These are phyloP conservation scores for Hanleya hanleyi DNA, from an alignment of 2,888 invertebrate species.

Conservation along the genomic window DNA sequence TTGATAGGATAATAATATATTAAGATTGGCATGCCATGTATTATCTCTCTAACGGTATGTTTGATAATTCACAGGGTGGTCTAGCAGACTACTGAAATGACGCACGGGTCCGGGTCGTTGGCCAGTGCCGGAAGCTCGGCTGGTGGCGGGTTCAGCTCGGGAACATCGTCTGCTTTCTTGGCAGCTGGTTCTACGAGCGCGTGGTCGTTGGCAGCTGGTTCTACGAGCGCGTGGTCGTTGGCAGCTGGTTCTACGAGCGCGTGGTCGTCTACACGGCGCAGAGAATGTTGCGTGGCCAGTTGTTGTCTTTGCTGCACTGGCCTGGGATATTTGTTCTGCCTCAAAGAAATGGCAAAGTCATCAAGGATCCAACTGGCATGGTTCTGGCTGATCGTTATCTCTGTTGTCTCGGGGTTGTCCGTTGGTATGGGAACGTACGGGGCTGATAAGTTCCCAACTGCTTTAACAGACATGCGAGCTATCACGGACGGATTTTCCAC, in stretches of 20 bases:
- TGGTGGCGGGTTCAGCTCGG: too few species aligned
- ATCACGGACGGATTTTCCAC: not conserved
- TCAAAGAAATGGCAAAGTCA: not conserved
- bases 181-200: not conserved
- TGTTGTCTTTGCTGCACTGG: not conserved
- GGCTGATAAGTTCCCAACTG: not conserved
- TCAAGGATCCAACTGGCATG: not conserved
- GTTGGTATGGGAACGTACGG: not conserved
- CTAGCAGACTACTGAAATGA: too few species aligned
- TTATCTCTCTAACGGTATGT: too few species aligned
- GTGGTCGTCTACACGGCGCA: not conserved
- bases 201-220: not conserved
- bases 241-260: not conserved
- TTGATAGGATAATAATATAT: too few species aligned
- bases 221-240: not conserved
- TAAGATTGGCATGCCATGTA: too few species aligned
- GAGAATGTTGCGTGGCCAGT: not conserved
- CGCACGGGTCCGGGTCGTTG: too few species aligned
- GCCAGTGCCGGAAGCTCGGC: too few species aligned
- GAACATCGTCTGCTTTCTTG: not conserved
- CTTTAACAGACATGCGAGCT: not conserved
- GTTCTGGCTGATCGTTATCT: not conserved
- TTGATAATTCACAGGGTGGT: too few species aligned
- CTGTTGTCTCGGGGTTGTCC: not conserved
- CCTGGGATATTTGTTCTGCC: not conserved